Percentiles rank a stretch among this genome's conserved stretches.
These are phyloP conservation scores for Epizoanthus rinbou DNA, from an alignment of 92 coral and sea anemone species.

Conservation along the genomic window DNA sequence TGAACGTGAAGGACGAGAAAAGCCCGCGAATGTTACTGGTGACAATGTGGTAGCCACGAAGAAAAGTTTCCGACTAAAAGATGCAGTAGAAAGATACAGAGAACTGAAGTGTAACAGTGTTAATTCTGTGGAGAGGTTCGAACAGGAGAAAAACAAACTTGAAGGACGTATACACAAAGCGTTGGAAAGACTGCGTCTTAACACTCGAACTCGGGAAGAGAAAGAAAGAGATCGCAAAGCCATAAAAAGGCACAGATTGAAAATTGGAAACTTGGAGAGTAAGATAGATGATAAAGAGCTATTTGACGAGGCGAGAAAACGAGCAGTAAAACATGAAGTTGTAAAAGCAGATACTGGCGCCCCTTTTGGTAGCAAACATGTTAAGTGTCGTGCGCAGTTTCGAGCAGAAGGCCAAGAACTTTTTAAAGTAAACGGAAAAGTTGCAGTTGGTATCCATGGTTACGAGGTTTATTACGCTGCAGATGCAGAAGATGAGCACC, in stretches of 20 bases:
- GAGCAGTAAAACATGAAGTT: not conserved
- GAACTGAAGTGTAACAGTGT: not conserved
- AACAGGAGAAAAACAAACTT: constrained; percentile 20
- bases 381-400: constrained; percentile 11
- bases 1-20: not conserved
- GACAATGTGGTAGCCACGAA: not conserved
- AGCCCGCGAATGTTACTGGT: no score
- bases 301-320: no score
- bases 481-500: not conserved
- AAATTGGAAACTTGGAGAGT: constrained; percentile 5
- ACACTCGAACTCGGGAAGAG: constrained; percentile 29
- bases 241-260: constrained; percentile 18
- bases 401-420: constrained; percentile 28
- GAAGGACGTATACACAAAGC: constrained; percentile 25
- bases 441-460: constrained; percentile 13
- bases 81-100: constrained; percentile 7
- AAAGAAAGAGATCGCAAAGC: constrained; percentile 37
- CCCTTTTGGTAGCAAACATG: constrained; percentile 17
- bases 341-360: not conserved
- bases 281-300: not conserved
- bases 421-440: constrained; percentile 24
- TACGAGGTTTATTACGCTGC: constrained; percentile 18
- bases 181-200: constrained; percentile 13
- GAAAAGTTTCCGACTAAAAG: constrained; percentile 4
- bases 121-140: not conserved